phyloP scores from a whole-genome alignment of 2,888 invertebrate species.

The Lacanobia wlatinum region DNA sequence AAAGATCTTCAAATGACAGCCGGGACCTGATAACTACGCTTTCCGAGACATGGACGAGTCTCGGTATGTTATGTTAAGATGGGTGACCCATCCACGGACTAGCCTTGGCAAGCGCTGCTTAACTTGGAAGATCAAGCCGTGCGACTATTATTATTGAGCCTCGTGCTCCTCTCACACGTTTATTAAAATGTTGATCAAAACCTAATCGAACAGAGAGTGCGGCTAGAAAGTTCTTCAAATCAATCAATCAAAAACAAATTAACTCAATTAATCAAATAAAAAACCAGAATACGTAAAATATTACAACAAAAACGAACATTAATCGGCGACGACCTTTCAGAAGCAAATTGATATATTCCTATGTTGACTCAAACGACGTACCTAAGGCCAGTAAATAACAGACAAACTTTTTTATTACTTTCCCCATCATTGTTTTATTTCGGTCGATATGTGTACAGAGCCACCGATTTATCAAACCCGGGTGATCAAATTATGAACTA shows the following conservation, averaged over 20 bases:
- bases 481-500: constrained; percentile 28
- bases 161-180: background rate
- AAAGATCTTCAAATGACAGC: too few species aligned
- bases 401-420: constrained; percentile 53
- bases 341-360: constrained; percentile 46
- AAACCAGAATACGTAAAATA: constrained; percentile 12
- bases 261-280: constrained; percentile 22
- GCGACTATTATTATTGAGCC: background rate
- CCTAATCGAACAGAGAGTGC: background rate
- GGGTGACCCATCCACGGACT: too few species aligned
- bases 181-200: background rate
- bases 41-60: too few species aligned
- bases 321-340: constrained; percentile 3
- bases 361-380: constrained; percentile 50
- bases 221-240: background rate
- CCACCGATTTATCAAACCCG: constrained; percentile 17
- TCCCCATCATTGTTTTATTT: constrained; percentile 38
- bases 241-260: constrained; percentile 39
- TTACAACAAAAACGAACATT: constrained; percentile 13
- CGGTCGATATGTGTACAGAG: constrained; percentile 25
- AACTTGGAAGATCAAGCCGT: too few species aligned
- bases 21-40: too few species aligned
- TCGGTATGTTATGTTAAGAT: too few species aligned
- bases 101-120: too few species aligned
- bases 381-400: constrained; percentile 1